Conservation (phyloP, 2,797 vertebrate genomes). For the Hafferia zeledoni region DNA sequence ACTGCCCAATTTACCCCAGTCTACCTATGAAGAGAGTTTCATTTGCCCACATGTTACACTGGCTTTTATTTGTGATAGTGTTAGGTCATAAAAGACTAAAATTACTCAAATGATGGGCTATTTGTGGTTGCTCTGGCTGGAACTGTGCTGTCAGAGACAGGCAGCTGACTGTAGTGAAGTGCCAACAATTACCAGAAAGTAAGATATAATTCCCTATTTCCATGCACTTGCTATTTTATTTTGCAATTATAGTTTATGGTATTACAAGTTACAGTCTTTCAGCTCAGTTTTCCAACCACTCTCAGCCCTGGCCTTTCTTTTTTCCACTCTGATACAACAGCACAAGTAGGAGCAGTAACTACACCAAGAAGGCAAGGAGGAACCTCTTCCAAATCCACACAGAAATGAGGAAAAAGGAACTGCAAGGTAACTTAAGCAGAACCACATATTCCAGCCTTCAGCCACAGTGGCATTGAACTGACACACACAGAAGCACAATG, state of each 20-base stretch:
- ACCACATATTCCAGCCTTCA: not conserved
- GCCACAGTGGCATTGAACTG: rapidly evolving
- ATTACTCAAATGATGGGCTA: not conserved
- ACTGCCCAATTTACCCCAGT: not conserved
- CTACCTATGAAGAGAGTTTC: not conserved
- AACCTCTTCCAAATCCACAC: not conserved
- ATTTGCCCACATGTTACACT: not conserved
- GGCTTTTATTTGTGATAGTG: not conserved
- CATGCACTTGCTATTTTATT: not conserved
- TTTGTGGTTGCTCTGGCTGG: slow-evolving; percentile 26
- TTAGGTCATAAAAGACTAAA: not conserved
- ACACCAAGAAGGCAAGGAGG: not conserved
- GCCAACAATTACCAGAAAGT: slow-evolving; percentile 2
- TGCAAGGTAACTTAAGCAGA: not conserved
- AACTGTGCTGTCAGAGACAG: not conserved
- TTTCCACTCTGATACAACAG: not conserved
- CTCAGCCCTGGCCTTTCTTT: not conserved
- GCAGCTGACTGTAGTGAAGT: slow-evolving; percentile 8
- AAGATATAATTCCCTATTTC: not conserved
- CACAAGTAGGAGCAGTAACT: not conserved
- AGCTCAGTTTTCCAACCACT: not conserved
- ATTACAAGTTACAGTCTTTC: not conserved
- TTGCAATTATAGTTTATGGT: not conserved
- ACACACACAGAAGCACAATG: not conserved
- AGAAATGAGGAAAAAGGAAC: not conserved